Evolutionary conservation across 2,888 invertebrate species (phyloP).

Genomic region (Anagyrus pseudococci): DNA sequence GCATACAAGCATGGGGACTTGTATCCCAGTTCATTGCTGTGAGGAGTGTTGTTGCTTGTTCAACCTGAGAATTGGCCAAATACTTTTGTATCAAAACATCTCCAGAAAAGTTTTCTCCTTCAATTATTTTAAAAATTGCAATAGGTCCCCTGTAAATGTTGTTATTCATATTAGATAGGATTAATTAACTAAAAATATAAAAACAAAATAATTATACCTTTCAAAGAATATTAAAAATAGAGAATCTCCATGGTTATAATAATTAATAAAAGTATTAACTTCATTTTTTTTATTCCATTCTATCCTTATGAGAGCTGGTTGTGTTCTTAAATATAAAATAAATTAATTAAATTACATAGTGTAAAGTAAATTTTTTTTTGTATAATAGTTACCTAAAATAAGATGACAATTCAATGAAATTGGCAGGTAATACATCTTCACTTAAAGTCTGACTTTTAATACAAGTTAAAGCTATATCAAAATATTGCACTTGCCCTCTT

Average conservation of each 20-base stretch:
- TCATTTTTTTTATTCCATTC: constrained; percentile 69
- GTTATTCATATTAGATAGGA: constrained; percentile 7
- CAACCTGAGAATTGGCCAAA: constrained; percentile 69
- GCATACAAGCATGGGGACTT: constrained; percentile 77
- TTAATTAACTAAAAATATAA: neutral
- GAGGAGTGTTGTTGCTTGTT: constrained; percentile 73
- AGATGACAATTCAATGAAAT: constrained; percentile 71
- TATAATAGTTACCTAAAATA: constrained; percentile 64
- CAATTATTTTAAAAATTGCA: constrained; percentile 65
- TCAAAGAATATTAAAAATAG: constrained; percentile 69
- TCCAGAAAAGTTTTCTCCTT: constrained; percentile 66
- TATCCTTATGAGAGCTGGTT: constrained; percentile 66
- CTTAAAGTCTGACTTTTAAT: constrained; percentile 72
- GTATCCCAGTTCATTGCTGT: constrained; percentile 79
- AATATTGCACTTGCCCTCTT: constrained; percentile 77
- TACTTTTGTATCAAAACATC: constrained; percentile 71
- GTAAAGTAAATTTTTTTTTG: constrained; percentile 10
- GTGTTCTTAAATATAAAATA: constrained; percentile 55
- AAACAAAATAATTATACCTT: constrained; percentile 59
- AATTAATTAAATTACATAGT: constrained; percentile 6
- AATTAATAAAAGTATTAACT: constrained; percentile 56
- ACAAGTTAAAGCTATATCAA: constrained; percentile 74
- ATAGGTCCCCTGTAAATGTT: constrained; percentile 65
- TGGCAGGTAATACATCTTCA: constrained; percentile 70
- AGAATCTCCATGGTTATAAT: constrained; percentile 64